phyloP scores from a whole-genome alignment of 2,888 invertebrate genomes.

The Brachyptera risi region DNA sequence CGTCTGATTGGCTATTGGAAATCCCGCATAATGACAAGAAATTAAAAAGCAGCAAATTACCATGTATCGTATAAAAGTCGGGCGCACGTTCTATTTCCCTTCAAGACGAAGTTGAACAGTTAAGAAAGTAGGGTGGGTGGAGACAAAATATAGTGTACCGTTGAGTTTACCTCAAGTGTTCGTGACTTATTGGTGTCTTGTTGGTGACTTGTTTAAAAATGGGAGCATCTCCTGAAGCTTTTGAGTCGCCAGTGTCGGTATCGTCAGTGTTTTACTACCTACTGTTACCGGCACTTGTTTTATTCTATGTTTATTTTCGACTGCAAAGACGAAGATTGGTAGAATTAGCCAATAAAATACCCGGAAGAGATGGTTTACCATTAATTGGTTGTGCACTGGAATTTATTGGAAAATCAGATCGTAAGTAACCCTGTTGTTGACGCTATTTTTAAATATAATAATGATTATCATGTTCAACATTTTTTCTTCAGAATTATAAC shows the following conservation, averaged over 20 bases:
- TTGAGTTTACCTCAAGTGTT: no score
- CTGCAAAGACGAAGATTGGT: constrained; percentile 65
- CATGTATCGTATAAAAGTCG: neutral
- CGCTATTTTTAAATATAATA: neutral
- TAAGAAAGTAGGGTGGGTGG: no score
- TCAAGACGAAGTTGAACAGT: neutral
- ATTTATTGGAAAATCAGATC: constrained; percentile 36
- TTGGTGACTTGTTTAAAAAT: no score
- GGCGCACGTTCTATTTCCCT: neutral
- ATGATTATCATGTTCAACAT: neutral
- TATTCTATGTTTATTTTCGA: constrained; percentile 73
- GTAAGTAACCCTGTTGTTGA: constrained; percentile 9
- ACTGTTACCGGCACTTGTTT: constrained; percentile 61
- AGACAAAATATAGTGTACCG: no score
- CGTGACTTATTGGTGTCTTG: no score
- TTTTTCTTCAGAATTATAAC: neutral
- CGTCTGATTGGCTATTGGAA: neutral
- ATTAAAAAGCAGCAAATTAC: neutral
- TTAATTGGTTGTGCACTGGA: constrained; percentile 71
- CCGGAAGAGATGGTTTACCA: constrained; percentile 69
- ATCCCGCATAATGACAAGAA: neutral
- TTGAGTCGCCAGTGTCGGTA: constrained; percentile 43
- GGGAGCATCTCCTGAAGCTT: neutral
- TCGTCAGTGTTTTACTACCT: constrained; percentile 67
- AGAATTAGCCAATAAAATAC: constrained; percentile 65